phyloP scores from a whole-genome alignment of 1,140 invertebrate genomes.

The Tribolium castaneum region DNA sequence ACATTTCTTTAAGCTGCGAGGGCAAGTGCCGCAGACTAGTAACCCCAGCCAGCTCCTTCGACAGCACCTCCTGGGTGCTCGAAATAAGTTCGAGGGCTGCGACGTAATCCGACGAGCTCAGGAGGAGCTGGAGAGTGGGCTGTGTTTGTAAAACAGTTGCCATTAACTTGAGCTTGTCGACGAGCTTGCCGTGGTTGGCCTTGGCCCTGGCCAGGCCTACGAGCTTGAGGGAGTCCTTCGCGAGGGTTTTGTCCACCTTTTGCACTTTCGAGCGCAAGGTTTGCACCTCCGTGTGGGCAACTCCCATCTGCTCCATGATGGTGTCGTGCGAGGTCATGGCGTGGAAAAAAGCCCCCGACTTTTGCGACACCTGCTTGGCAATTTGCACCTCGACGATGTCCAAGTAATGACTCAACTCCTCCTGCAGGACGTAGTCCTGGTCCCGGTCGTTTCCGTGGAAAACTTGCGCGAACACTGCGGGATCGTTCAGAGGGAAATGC shows the following conservation, averaged over 20 bases:
- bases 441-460: slow-evolving; percentile 64
- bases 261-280: slow-evolving; percentile 77
- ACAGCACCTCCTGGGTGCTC: slow-evolving; percentile 94
- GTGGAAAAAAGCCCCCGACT: slow-evolving; percentile 96
- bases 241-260: slow-evolving; percentile 81
- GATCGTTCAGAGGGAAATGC: slow-evolving; percentile 83
- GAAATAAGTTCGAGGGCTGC: slow-evolving; percentile 96
- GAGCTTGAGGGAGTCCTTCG: slow-evolving; percentile 83
- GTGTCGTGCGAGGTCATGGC: slow-evolving; percentile 97
- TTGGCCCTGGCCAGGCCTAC: slow-evolving; percentile 75
- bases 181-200: slow-evolving; percentile 72
- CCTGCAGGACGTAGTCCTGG: slow-evolving; percentile 67
- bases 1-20: slow-evolving; percentile 96
- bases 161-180: slow-evolving; percentile 90
- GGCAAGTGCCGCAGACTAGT: slow-evolving; percentile 95
- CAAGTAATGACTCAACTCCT: slow-evolving; percentile 90
- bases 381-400: slow-evolving; percentile 97
- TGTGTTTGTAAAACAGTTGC: slow-evolving; percentile 97
- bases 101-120: slow-evolving; percentile 97
- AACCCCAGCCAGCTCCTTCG: slow-evolving; percentile 88
- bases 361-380: slow-evolving; percentile 94
- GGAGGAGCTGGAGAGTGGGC: slow-evolving; percentile 92
- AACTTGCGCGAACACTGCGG: slow-evolving; percentile 87
- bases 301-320: slow-evolving; percentile 88
- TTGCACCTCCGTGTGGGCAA: slow-evolving; percentile 84